Conservation (phyloP, 2,888 invertebrate genomes). For the Scelioninae gen. 1 region DNA sequence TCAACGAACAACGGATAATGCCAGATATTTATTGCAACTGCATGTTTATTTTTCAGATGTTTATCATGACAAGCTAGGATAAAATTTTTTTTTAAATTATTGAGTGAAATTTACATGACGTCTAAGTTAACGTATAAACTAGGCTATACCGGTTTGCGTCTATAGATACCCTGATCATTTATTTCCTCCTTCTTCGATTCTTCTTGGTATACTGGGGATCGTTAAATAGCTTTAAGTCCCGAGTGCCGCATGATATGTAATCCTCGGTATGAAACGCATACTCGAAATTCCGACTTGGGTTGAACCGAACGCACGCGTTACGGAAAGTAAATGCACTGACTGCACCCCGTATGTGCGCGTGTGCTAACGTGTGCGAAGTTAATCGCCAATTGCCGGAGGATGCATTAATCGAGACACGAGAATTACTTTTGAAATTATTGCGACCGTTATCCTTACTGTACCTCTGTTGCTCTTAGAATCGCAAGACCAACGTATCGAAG, state of each 20-base stretch:
- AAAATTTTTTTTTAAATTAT: conserved; percentile 6
- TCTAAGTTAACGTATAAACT: conserved; percentile 29
- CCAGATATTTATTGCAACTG: conserved; percentile 27
- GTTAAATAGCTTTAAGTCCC: conserved; percentile 65
- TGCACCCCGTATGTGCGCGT: conserved; percentile 25
- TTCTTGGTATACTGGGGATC: conserved; percentile 35
- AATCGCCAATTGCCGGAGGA: conserved; percentile 64
- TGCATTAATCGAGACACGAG: conserved; percentile 69
- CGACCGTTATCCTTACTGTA: conserved; percentile 70
- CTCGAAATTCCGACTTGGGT: conserved; percentile 73
- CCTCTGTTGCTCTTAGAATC: conserved; percentile 50
- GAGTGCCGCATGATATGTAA: conserved; percentile 61
- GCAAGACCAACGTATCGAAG: conserved; percentile 24
- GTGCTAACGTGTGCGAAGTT: conserved; percentile 36
- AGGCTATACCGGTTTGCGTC: conserved; percentile 27
- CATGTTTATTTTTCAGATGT: conserved; percentile 8
- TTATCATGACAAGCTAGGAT: conserved; percentile 11
- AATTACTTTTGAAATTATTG: conserved; percentile 68
- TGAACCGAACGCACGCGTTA: conserved; percentile 59
- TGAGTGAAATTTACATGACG: conserved; percentile 28
- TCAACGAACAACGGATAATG: conserved; percentile 35
- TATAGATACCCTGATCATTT: conserved; percentile 27
- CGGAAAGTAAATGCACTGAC: conserved; percentile 60
- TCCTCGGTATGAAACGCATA: conserved; percentile 71
- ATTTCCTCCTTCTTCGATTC: conserved; percentile 51